Base-by-base conservation (phyloP, 2,797 vertebrate species). In the Chanos chanos region DNA sequence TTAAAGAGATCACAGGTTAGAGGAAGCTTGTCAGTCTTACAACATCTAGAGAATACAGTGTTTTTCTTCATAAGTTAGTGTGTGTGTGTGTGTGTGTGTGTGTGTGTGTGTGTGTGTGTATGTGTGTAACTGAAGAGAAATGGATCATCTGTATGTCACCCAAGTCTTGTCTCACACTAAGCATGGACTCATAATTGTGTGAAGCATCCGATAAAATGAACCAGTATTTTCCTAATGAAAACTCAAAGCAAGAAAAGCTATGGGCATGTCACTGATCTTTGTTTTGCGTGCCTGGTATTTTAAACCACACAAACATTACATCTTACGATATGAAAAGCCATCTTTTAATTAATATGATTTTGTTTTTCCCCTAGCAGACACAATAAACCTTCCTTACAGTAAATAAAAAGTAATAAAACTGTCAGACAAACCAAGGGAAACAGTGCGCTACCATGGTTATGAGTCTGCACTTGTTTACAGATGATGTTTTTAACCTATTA, bases 1-100 rank as follows among this genome's bases (percentile, higher is more conserved):
- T 99, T 60, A 89, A 91, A 79, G 96, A 99, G 83, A 96, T 98
- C 84, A 98, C 96, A 92, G 96, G 96, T 98, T 7, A 19, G 1
- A 34, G n/a, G n/a, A n/a, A n/a, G n/a, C n/a, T n/a, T n/a, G n/a
- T n/a, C n/a, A n/a, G n/a, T n/a, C n/a, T n/a, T n/a, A n/a, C n/a
- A n/a, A n/a, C n/a, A n/a, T n/a, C n/a, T n/a, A n/a, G n/a, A n/a
- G n/a, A n/a, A 25, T 33, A 19, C 7, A 21, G 55, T 36, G 54
- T 71, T 68, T 54, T 51, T 59, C 56, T 66, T 52, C n/a, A n/a
- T 25, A 30, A 7, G 37, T 13, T 9, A 13, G 30, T 5, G 15
- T 5, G 8, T 40, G 41, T 30, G 15, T 19, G 37, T 7, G 19
- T 13, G 21, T 19, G 8, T 22, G 16, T 33, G 19, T 22, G 45